Evolutionary conservation across 2,113 vertebrate species (phyloP).

Genomic region (Tringa solitaria): DNA sequence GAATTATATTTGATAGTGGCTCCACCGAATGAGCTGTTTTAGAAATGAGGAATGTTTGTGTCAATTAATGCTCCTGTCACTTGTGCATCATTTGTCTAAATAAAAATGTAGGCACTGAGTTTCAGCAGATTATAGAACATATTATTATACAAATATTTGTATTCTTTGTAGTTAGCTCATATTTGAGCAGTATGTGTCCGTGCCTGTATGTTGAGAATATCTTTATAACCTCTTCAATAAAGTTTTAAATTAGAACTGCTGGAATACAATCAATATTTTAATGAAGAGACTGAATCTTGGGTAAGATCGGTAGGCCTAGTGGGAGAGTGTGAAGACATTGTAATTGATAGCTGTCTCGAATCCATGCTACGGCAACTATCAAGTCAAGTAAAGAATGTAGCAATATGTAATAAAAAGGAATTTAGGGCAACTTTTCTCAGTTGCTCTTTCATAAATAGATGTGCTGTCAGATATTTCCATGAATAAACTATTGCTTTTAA

Average conservation of each 20-base stretch:
- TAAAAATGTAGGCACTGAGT: neutral
- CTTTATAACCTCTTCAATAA: neutral
- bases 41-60: neutral
- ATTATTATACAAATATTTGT: neutral
- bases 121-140: neutral
- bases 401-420: neutral
- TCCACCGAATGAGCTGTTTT: neutral
- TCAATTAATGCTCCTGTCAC: neutral
- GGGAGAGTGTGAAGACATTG: neutral
- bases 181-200: neutral
- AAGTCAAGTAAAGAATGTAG: neutral
- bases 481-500: neutral
- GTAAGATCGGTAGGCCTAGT: neutral
- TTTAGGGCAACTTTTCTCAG: neutral
- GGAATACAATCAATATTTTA: neutral
- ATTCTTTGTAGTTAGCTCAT: neutral
- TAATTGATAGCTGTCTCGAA: neutral
- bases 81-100: neutral
- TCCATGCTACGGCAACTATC: neutral
- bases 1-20: slow-evolving; percentile 13
- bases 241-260: neutral
- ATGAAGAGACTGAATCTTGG: neutral
- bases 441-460: neutral
- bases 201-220: neutral
- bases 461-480: neutral